phyloP scores from a whole-genome alignment of 2,888 invertebrate genomes.

The Meloe dianella region DNA sequence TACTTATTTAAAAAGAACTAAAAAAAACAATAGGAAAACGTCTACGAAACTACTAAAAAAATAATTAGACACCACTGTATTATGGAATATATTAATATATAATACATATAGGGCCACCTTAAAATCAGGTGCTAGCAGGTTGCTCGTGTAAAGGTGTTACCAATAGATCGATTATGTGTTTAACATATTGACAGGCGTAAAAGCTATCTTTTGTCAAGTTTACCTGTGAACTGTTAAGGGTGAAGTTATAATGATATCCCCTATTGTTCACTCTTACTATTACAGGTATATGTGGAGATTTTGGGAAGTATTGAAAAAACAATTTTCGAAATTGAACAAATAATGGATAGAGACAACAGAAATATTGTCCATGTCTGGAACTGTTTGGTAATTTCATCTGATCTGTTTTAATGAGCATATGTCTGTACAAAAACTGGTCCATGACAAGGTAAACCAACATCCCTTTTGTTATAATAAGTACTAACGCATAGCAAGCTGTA shows the following conservation, averaged over 20 bases:
- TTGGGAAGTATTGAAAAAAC: background rate
- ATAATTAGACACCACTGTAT: constrained; percentile 20
- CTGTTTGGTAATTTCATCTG: constrained; percentile 22
- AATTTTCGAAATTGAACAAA: background rate
- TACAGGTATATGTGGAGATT: background rate
- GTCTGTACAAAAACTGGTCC: constrained; percentile 37
- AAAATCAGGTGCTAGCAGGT: constrained; percentile 35
- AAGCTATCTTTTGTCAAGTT: constrained; percentile 32
- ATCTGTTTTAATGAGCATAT: constrained; percentile 34
- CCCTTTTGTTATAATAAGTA: constrained; percentile 34
- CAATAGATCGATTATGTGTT: constrained; percentile 53
- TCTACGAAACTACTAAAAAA: constrained; percentile 4
- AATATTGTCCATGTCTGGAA: background rate
- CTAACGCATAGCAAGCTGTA: constrained; percentile 17
- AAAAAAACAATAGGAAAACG: background rate
- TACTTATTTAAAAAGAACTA: constrained; percentile 6
- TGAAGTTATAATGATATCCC: constrained; percentile 24
- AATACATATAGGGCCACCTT: constrained; percentile 18
- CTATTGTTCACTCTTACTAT: constrained; percentile 14
- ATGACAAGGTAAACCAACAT: constrained; percentile 30
- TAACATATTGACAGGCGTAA: constrained; percentile 50
- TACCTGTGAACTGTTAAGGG: constrained; percentile 23
- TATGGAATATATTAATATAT: constrained; percentile 31
- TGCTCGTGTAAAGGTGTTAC: constrained; percentile 44
- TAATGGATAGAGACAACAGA: background rate